phyloP scores from a whole-genome alignment of 2,797 vertebrate species.

The Pangasius sanitwongsei region DNA sequence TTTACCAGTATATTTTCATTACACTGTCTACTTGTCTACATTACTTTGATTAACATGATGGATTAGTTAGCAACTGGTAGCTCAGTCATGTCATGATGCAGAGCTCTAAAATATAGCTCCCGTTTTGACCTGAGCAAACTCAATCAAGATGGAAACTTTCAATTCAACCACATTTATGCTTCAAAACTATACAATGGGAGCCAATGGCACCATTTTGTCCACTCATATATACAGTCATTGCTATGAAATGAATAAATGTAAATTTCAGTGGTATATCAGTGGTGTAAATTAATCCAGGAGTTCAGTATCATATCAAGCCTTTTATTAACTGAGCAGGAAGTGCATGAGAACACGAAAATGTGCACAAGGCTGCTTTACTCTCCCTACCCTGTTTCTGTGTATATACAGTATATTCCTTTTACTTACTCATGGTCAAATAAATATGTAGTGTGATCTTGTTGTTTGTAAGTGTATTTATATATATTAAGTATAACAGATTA shows the following conservation, averaged over 20 bases:
- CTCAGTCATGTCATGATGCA: neutral
- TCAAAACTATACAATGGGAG: neutral
- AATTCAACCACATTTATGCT: neutral
- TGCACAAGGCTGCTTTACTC: neutral
- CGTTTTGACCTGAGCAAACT: neutral
- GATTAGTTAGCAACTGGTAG: neutral
- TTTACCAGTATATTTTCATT: neutral
- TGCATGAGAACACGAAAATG: neutral
- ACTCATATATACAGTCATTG: neutral
- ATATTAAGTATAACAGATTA: neutral
- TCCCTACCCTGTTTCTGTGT: neutral
- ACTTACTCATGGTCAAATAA: conserved; percentile 5
- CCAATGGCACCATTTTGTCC: neutral
- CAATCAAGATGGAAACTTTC: neutral
- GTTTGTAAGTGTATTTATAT: neutral
- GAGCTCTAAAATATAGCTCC: neutral
- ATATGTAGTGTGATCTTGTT: neutral
- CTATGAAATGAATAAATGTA: neutral
- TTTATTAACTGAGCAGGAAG: neutral
- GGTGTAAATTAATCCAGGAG: neutral
- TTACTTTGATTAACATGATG: neutral
- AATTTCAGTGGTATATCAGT: neutral
- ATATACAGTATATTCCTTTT: conserved; percentile 10
- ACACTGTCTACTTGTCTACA: neutral
- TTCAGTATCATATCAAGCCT: neutral